A percentile compares a stretch with the other conserved stretches of the same genome.
These are phyloP conservation scores for Dermatophagoides farinae DNA, from an alignment of 1,140 invertebrate species.

Conservation along the genomic window DNA sequence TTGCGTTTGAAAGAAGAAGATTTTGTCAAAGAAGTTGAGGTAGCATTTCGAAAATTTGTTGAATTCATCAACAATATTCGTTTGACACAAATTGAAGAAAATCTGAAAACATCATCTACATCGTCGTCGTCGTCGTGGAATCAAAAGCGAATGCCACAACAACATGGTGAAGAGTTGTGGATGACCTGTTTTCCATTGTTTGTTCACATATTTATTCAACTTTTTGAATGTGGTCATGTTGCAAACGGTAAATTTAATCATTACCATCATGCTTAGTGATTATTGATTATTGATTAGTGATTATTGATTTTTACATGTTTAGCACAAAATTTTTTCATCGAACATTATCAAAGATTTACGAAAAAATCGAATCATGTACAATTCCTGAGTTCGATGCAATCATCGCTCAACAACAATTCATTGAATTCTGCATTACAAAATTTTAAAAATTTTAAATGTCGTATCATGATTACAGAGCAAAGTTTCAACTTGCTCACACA, in stretches of 20 bases:
- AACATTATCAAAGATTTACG: too few species aligned
- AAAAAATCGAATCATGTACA: too few species aligned
- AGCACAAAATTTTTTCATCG: too few species aligned
- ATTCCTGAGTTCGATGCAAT: too few species aligned
- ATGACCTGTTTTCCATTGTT: neutral
- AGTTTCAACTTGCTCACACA: neutral
- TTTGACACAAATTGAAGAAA: neutral
- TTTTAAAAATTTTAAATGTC: constrained; percentile 1
- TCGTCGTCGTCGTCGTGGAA: neutral
- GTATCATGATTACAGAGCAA: neutral
- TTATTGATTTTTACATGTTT: too few species aligned
- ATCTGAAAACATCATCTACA: neutral
- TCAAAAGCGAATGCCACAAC: neutral
- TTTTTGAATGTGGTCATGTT: constrained; percentile 1
- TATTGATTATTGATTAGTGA: too few species aligned
- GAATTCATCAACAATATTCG: neutral
- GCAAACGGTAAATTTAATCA: neutral
- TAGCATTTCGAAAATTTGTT: neutral
- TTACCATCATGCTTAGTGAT: too few species aligned
- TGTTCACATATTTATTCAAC: neutral
- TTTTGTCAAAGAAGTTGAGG: neutral
- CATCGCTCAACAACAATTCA: neutral
- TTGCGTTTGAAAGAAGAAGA: neutral
- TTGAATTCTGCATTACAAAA: too few species aligned
- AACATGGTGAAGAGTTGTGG: neutral